Conservation (phyloP, 2,888 invertebrate species). For the Machimus rusticus region DNA sequence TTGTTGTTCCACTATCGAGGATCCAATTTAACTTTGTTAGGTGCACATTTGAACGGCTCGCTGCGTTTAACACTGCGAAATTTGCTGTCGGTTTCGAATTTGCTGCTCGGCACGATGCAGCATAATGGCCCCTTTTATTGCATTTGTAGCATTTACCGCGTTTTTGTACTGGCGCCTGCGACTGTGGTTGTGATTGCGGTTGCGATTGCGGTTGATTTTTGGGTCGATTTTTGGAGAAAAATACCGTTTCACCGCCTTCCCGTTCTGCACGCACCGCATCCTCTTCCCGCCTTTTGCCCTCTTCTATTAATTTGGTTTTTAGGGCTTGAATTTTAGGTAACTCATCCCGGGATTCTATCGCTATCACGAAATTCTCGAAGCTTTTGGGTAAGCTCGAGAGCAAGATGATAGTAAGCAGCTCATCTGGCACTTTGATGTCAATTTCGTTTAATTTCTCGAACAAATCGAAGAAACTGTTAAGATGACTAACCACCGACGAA, state of each 20-base stretch:
- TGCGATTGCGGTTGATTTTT: background rate
- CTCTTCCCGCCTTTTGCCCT: slow-evolving; percentile 38
- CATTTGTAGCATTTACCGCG: slow-evolving; percentile 37
- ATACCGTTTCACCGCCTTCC: background rate
- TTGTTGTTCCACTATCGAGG: background rate
- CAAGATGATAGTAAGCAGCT: slow-evolving; percentile 46
- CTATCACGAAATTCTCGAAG: slow-evolving; percentile 48
- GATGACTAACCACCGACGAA: slow-evolving; percentile 39
- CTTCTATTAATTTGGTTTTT: slow-evolving; percentile 43
- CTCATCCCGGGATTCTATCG: slow-evolving; percentile 47
- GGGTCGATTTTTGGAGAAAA: background rate
- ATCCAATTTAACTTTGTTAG: background rate
- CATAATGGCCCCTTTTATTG: slow-evolving; percentile 30
- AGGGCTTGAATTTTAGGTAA: slow-evolving; percentile 32
- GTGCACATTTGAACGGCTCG: background rate
- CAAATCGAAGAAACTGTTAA: slow-evolving; percentile 44
- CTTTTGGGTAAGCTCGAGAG: slow-evolving; percentile 47
- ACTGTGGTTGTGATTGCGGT: too few relatives aligned
- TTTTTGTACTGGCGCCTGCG: background rate
- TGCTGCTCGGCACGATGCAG: background rate
- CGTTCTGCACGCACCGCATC: background rate
- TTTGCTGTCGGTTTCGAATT: background rate
- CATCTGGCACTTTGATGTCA: slow-evolving; percentile 38
- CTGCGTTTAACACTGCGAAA: background rate
- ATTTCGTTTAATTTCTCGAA: slow-evolving; percentile 45